Percentiles rank a stretch among this genome's conserved stretches.
These are phyloP conservation scores for Yponomeuta malinellus DNA, from an alignment of 2,888 invertebrate genomes.

Conservation along the genomic window DNA sequence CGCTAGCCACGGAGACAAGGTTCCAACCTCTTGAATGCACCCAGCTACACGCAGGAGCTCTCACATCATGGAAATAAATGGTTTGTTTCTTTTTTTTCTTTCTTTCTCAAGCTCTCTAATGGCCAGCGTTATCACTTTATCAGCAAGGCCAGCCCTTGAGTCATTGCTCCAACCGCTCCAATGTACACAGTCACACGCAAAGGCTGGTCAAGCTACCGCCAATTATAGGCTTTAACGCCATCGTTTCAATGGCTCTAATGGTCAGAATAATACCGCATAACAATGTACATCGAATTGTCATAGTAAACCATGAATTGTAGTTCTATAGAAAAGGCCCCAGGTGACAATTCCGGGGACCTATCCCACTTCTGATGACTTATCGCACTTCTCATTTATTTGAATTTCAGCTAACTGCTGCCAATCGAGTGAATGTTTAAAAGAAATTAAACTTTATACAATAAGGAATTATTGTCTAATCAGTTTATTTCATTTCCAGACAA, in stretches of 20 bases:
- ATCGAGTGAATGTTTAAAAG: no score
- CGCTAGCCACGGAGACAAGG: conserved; percentile 90
- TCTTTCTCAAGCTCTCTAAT: no score
- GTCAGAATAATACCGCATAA: background rate
- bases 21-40: conserved; percentile 95
- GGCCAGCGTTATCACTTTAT: no score
- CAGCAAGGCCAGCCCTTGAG: conserved; percentile 78
- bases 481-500: no score
- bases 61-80: background rate
- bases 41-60: conserved; percentile 91
- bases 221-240: no score
- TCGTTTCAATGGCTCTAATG: background rate
- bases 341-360: background rate
- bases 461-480: no score
- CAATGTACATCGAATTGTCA: no score
- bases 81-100: no score
- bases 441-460: no score
- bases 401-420: no score
- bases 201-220: conserved; percentile 81
- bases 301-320: no score
- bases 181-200: conserved; percentile 83
- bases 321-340: no score
- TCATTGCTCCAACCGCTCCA: conserved; percentile 93
- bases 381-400: background rate
- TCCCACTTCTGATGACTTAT: background rate